Percentiles rank a stretch among this genome's conserved stretches.
phyloP scores from a whole-genome alignment of 2,888 invertebrate species.

The Entomobrya multifasciata region DNA sequence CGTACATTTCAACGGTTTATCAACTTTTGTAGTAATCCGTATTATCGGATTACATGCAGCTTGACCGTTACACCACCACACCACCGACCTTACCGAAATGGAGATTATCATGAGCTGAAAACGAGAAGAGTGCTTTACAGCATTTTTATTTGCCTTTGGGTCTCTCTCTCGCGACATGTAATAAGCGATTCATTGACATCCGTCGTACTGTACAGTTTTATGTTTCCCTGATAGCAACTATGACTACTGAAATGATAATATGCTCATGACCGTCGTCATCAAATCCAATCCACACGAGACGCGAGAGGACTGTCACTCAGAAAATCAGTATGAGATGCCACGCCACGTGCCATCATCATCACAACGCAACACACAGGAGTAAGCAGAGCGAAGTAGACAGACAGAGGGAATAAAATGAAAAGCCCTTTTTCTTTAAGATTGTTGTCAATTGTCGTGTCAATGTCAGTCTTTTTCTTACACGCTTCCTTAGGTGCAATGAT shows the following conservation, averaged over 20 bases:
- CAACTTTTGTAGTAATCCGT: no score
- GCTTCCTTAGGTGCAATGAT: neutral
- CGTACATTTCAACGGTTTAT: no score
- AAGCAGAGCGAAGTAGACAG: no score
- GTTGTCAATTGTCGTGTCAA: no score
- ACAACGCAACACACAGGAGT: no score
- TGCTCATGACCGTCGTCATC: neutral
- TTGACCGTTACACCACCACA: neutral
- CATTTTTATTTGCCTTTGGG: conserved; percentile 18
- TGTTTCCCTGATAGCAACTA: neutral
- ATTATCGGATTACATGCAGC: conserved; percentile 5
- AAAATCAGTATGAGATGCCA: conserved; percentile 35
- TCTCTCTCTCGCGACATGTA: neutral
- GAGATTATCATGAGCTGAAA: neutral
- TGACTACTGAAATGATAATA: neutral
- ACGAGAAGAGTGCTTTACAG: neutral
- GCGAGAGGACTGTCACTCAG: conserved; percentile 7
- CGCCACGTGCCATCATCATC: conserved; percentile 30
- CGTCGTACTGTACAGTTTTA: neutral
- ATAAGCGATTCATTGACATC: conserved; percentile 13
- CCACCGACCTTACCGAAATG: neutral
- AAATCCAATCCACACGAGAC: neutral
- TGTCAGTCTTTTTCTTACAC: conserved; percentile 4
- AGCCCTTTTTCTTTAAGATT: neutral
- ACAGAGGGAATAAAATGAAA: neutral